Evolutionary conservation across 2,797 vertebrate genomes (phyloP), one percentile per base, ranked within the genome.

Genomic region (Crenichthys baileyi): DNA sequence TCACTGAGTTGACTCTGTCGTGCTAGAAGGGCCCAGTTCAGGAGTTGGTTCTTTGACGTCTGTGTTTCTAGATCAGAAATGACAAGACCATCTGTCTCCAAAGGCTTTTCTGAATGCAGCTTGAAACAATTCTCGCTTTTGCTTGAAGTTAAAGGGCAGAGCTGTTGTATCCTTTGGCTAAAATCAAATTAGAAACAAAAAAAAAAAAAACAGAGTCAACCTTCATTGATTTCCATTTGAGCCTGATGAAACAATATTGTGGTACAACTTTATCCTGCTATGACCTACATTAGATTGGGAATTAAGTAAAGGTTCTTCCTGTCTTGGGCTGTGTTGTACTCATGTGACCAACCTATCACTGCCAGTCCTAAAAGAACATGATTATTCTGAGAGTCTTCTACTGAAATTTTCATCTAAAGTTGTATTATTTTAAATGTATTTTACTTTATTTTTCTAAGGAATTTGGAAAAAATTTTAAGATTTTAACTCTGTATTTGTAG

Each of bases 71-170:
- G 81, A 91, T 53, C 44, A 72, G 51, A 83, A 70, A 77, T 81
- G 90, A 91, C 88, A 92, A 85, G 73, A 75, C 83, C 63, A 81
- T 87, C 81, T 75, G 55, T 39, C 60, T 85, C 78, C 61, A 77
- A 86, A 78, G 60, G 76, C 70, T 79, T 36, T 26, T 73, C 70
- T 81, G 51, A 83, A 81, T 76, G 82, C 73, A 79, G 75, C 71
- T 58, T 8, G 65, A 84, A 87, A 68, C 8, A 20, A 26, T 20
- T 73, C 56, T 73, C 5, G 2, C 72, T 76, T 77, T 73, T 29
- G 39, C 75, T 53, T 36, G 78, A 58, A 77, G 79, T 15, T 82
- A 73, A 84, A 78, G 72, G 56, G 83, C 73, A 72, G 65, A 78
- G 55, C 73, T 36, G 50, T 73, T 73, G 51, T 20, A 70, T 77